Base-by-base conservation (phyloP, 2,113 vertebrate genomes). In the Edolisoma coerulescens region DNA sequence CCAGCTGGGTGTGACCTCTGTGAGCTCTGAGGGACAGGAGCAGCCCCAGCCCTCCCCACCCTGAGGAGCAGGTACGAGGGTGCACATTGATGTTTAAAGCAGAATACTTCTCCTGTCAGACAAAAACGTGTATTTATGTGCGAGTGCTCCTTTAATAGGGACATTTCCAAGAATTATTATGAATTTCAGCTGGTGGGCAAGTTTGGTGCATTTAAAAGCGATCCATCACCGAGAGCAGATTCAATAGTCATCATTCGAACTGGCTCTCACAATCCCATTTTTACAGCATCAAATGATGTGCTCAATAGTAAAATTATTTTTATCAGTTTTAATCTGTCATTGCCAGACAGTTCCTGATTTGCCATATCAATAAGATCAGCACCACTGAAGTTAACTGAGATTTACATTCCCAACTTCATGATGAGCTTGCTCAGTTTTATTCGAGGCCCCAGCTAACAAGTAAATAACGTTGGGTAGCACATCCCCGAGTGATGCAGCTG, bases 291-390 rank as follows among this genome's bases (percentile, higher is more conserved):
- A 89, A 56, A 47, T 75, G 60, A 82, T 60, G 74, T 70, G 37
- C 89, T 93, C 91, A 63, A 78, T 91, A 89, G 59, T 57, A 74
- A 94, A 92, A 95, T 92, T 94, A 93, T 84, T 81, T 90, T 78
- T 76, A 97, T 96, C 84, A 68, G 68, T 68, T 86, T 70, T 95
- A 89, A 75, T 95, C 94, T 78, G 75, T 93, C 92, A 59, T 21
- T 45, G 87, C 52, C 24, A 83, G 92, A 44, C 92, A 65, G 80
- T 49, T 93, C 68, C 89, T 81, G 82, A 77, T 96, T 69, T 74
- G 74, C 78, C 12, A 0, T 52, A 42, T 95, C 88, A 89, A 35
- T 63, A 16, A 41, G 73, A 93, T 77, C 82, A 84, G 82, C 71
- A 6, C 14, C 87, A 6, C 3, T 86, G 87, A 52, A 90, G 83